Conservation (phyloP, 2,888 invertebrate genomes). For the Schrankia costaestrigalis region DNA sequence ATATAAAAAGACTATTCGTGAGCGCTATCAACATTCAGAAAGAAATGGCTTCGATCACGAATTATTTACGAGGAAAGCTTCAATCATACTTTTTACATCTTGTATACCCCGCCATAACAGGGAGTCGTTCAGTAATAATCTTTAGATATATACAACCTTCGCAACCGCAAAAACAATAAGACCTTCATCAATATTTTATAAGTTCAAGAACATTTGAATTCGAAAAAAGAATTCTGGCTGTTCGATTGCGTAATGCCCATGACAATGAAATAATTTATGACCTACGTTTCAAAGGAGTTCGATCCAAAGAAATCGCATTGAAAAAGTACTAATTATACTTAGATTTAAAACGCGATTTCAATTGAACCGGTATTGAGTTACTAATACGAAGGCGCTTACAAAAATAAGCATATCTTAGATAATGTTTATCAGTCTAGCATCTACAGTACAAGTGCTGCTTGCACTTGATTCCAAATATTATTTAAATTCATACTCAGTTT, state of each 20-base stretch:
- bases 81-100: constrained; percentile 63
- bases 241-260: constrained; percentile 1
- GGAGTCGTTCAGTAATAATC: constrained; percentile 53
- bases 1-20: constrained; percentile 66
- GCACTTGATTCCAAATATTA: too few relatives aligned
- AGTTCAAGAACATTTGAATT: constrained; percentile 50
- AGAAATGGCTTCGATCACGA: constrained; percentile 70
- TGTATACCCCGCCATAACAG: constrained; percentile 63
- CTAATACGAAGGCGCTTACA: too few relatives aligned
- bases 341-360: too few relatives aligned
- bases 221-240: constrained; percentile 2
- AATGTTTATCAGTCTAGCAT: too few relatives aligned
- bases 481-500: too few relatives aligned
- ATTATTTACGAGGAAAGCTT: constrained; percentile 60
- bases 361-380: too few relatives aligned
- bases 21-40: constrained; percentile 56
- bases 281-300: neutral
- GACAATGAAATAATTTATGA: too few relatives aligned
- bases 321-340: too few relatives aligned
- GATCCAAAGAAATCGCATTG: too few relatives aligned
- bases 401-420: too few relatives aligned
- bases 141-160: constrained; percentile 59
- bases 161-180: constrained; percentile 35
- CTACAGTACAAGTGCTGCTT: too few relatives aligned
- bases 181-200: constrained; percentile 42